Conservation (phyloP, 2,113 vertebrate genomes). For the Microtus oregoni region DNA sequence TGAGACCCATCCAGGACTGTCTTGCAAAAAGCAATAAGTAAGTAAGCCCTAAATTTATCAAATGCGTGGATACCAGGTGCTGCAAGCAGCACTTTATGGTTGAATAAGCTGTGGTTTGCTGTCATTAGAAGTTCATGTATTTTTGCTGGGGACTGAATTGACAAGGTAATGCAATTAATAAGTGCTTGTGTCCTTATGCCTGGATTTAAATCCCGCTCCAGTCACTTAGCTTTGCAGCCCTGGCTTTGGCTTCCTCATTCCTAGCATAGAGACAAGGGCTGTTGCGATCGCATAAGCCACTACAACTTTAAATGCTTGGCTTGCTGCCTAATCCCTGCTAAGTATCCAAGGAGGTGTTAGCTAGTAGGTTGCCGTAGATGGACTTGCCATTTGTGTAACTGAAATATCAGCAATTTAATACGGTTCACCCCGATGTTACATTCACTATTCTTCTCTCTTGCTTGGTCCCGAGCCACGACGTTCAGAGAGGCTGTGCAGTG, state of each 20-base stretch:
- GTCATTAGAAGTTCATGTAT: neutral
- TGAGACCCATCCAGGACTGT: neutral
- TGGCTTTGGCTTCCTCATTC: slow-evolving; percentile 50
- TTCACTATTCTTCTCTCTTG: slow-evolving; percentile 4
- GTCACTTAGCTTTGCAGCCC: neutral
- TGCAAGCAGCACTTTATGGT: neutral
- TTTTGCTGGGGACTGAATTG: slow-evolving; percentile 26
- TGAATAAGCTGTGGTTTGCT: neutral
- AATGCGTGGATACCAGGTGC: neutral
- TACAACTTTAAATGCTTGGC: slow-evolving; percentile 9
- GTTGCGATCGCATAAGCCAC: slow-evolving; percentile 20
- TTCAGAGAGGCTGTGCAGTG: neutral
- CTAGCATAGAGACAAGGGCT: slow-evolving; percentile 14
- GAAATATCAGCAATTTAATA: slow-evolving; percentile 14
- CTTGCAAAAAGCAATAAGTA: neutral
- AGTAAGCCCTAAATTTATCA: neutral
- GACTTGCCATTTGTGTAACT: slow-evolving; percentile 50
- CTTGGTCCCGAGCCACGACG: neutral
- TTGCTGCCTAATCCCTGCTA: slow-evolving; percentile 20
- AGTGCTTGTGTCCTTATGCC: neutral
- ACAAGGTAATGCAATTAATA: neutral
- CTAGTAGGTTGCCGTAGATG: neutral
- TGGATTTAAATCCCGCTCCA: slow-evolving; percentile 24
- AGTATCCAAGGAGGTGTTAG: slow-evolving; percentile 11
- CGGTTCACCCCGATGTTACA: neutral